phyloP scores from a whole-genome alignment of 2,888 invertebrate genomes.

The Sesamia inferens region DNA sequence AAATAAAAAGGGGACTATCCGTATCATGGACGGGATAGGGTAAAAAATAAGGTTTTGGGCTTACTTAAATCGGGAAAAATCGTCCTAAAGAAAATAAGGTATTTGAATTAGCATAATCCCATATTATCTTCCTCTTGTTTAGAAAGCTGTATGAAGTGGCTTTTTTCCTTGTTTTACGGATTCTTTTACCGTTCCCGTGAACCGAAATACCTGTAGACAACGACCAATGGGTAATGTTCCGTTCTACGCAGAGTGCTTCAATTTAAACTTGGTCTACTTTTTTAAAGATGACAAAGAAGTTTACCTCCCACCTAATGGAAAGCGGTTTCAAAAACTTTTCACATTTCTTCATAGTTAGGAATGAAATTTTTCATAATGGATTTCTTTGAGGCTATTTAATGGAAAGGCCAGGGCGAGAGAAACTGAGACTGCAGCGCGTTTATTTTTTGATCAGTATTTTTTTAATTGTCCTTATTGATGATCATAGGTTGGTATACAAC shows the following conservation, averaged over 20 bases:
- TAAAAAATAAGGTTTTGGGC: constrained; percentile 62
- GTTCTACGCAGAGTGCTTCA: constrained; percentile 39
- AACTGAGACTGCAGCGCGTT: too few species aligned
- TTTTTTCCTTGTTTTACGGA: constrained; percentile 23
- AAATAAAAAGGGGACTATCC: constrained; percentile 64
- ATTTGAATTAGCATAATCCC: constrained; percentile 71
- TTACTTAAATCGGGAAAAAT: constrained; percentile 70
- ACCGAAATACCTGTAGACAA: constrained; percentile 19
- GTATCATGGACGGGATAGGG: constrained; percentile 54
- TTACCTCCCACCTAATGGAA: constrained; percentile 30
- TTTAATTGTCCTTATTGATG: too few species aligned
- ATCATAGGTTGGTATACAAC: too few species aligned
- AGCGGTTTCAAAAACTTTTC: constrained; percentile 37
- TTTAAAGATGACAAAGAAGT: constrained; percentile 43
- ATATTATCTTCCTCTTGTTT: constrained; percentile 52
- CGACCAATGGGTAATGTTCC: constrained; percentile 17
- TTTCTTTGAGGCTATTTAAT: not conserved
- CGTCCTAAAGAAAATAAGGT: constrained; percentile 64
- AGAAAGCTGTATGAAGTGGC: constrained; percentile 48
- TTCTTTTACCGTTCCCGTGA: constrained; percentile 34
- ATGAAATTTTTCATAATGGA: not conserved
- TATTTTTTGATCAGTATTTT: too few species aligned
- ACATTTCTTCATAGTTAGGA: constrained; percentile 31
- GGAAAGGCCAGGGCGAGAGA: not conserved
- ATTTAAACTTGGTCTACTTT: constrained; percentile 57